Evolutionary conservation across 2,888 invertebrate genomes (phyloP), one percentile per base, ranked within the genome.

Genomic region (Gari tellinella): DNA sequence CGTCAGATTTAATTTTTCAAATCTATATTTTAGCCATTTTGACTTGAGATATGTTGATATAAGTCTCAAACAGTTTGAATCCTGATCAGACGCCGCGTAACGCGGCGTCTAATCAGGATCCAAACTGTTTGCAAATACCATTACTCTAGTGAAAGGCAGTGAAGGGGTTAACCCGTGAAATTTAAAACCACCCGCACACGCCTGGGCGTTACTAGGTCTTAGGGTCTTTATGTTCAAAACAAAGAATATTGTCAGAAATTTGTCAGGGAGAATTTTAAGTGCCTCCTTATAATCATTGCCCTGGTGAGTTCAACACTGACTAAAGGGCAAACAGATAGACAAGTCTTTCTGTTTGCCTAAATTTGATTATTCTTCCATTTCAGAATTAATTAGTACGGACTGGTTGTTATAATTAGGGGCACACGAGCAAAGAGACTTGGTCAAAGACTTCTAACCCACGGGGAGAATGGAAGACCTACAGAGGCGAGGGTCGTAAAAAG

Each of bases 181-280:
- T 31, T 38, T 17, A 21, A 67, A n/a, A 53, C 52, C 46, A 26
- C 14, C 38, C 38, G 63, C 72, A 72, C 72, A 72, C 72, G 60
- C 46, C 51, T 51, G 58, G 72, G 72, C 72, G 65, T 66, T 43
- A n/a, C 57, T 31, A 17, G 25, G 48, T 40, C 19, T 26, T 56
- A 31, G 48, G 41, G 55, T 21, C 14, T 40, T 43, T 55, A 21
- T 57, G n/a, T 19, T 41, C 19, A 53, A 72, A 72, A 77, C 68
- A 72, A 77, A 72, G 72, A 52, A 37, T 31, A 46, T 72, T 69
- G 65, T 77, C 64, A 21, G 64, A 57, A 62, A 60, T 37, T 69
- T 38, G 56, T 69, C 72, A 21, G 43, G 19, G 58, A 55, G 66
- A 73, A 78, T 66, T 61, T 78, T 73, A 69, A 78, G 51, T 55